Conservation (phyloP, 1,140 invertebrate genomes). For the Caerostris darwini region DNA sequence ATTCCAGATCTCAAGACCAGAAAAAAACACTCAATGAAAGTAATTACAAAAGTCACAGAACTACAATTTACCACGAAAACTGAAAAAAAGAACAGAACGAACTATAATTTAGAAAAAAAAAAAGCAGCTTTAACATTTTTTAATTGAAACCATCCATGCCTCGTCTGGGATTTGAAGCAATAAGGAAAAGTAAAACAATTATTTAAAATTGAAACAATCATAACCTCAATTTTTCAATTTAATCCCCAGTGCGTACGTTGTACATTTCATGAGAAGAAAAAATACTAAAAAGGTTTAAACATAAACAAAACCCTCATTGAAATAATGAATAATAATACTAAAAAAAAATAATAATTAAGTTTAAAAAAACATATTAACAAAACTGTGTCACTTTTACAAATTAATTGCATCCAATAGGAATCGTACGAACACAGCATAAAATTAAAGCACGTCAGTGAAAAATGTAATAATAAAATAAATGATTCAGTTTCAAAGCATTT, state of each 20-base stretch:
- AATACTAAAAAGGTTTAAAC: constrained; percentile 16
- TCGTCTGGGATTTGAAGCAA: neutral
- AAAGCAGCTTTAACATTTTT: constrained; percentile 10
- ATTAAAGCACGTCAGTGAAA: neutral
- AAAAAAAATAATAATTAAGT: too few relatives aligned
- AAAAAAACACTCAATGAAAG: neutral
- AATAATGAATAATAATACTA: neutral
- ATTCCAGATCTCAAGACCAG: too few relatives aligned
- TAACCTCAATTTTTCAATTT: constrained; percentile 54
- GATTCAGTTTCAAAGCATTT: constrained; percentile 65
- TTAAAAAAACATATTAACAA: constrained; percentile 55
- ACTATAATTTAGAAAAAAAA: too few relatives aligned
- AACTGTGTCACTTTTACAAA: constrained; percentile 63
- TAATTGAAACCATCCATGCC: neutral
- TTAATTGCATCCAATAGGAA: constrained; percentile 36
- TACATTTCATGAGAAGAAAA: neutral
- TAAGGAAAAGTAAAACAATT: neutral
- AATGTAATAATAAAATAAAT: constrained; percentile 76
- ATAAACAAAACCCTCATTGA: neutral
- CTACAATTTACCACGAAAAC: neutral
- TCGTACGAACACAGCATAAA: neutral
- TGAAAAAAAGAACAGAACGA: too few relatives aligned
- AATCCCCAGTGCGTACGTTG: neutral
- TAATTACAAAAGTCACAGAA: neutral
- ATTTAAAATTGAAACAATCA: constrained; percentile 52